Conservation (phyloP, 2,888 invertebrate species). For the Helleia helle region DNA sequence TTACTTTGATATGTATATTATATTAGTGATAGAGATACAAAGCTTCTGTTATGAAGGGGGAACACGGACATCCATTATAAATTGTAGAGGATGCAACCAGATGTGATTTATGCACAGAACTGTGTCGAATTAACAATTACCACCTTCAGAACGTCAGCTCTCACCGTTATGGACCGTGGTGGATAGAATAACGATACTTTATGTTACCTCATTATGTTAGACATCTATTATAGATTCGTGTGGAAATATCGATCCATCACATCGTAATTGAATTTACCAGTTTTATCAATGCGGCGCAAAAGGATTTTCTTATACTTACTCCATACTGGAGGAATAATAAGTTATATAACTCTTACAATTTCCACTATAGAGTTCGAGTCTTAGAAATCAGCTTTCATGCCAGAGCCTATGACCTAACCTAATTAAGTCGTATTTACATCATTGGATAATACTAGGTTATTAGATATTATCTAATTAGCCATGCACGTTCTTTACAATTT, state of each 20-base stretch:
- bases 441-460: no score
- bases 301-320: neutral
- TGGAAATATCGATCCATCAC: constrained; percentile 13
- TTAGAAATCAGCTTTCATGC: no score
- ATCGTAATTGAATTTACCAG: constrained; percentile 12
- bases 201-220: constrained; percentile 17
- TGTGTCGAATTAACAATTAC: constrained; percentile 66
- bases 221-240: constrained; percentile 15
- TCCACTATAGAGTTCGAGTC: no score
- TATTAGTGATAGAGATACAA: constrained; percentile 29
- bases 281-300: neutral
- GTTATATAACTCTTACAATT: no score
- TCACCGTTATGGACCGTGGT: constrained; percentile 36
- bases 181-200: constrained; percentile 19
- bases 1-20: constrained; percentile 24
- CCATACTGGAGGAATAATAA: no score
- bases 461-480: no score
- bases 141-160: constrained; percentile 35
- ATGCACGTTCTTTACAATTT: no score
- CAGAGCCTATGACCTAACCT: no score
- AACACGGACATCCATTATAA: constrained; percentile 40
- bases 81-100: constrained; percentile 50
- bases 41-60: constrained; percentile 39
- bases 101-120: constrained; percentile 57
- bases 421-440: no score